phyloP scores from a whole-genome alignment of 2,113 vertebrate species.

The Mesembrinibis cayennensis region DNA sequence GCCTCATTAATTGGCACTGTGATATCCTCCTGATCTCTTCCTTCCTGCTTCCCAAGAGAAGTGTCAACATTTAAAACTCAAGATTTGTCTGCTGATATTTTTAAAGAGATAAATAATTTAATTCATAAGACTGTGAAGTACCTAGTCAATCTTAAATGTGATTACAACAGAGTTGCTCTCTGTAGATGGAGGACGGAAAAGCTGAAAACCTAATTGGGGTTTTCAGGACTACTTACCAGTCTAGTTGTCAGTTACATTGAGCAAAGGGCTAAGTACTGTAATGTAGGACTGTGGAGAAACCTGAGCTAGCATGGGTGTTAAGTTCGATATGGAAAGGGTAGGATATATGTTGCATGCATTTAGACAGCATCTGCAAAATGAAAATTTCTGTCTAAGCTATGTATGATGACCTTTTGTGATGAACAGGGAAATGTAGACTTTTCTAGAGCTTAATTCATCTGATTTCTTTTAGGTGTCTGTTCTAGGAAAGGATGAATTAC shows the following conservation, averaged over 20 bases:
- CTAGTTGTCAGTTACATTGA: not conserved
- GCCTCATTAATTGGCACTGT: constrained; percentile 8
- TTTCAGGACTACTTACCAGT: not conserved
- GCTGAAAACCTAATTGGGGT: not conserved
- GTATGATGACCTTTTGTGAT: not conserved
- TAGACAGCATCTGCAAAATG: not conserved
- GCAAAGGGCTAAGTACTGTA: not conserved
- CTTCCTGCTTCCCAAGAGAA: constrained; percentile 31
- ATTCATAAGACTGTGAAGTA: not conserved
- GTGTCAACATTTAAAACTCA: constrained; percentile 20
- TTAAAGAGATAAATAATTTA: constrained; percentile 32
- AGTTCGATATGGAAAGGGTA: not conserved
- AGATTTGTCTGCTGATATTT: not conserved
- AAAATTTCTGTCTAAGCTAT: not conserved
- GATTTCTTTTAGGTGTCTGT: not conserved
- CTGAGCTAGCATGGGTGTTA: not conserved
- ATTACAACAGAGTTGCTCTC: not conserved
- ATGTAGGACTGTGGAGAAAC: not conserved
- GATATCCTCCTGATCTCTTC: constrained; percentile 31
- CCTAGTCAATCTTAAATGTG: not conserved
- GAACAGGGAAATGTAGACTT: not conserved
- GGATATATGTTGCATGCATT: not conserved
- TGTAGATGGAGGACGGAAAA: not conserved
- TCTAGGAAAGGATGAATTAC: not conserved
- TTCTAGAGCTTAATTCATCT: not conserved